Base-by-base conservation (phyloP, 1,140 invertebrate genomes). In the Tetraneura akinire region DNA sequence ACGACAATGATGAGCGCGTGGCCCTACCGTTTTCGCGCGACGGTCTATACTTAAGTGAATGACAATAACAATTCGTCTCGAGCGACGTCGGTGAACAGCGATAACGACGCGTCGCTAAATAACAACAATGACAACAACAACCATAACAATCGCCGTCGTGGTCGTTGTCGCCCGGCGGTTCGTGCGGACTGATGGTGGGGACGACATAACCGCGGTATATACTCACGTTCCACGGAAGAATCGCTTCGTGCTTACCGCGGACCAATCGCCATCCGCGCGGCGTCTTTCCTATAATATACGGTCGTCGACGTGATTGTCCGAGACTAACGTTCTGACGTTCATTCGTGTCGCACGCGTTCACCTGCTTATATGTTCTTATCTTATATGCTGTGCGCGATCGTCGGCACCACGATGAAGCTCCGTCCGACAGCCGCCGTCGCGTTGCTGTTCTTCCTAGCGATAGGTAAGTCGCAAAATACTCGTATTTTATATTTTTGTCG, bases 271-370 rank as follows among this genome's bases (percentile, higher is more conserved):
- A 42, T 47, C 64, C 18, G 9, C 6, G 23, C 13, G 0, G 47
- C 16, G 47, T 71, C 66, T 68, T 68, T 68, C 42, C n/a, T 9
- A 23, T 14, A 71, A 68, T 18, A n/a, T 26, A 23, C 29, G 32
- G 29, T 11, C 3, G 9, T 3, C 49, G n/a, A 29, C 26, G 16
- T 55, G 29, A 76, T n/a, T 13, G 1, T 23, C 66, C 29, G 26
- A 6, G 18, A 45, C 42, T 45, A 14, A 8, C 16, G 64, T 68
- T 68, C 21, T 13, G 42, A 14, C 37, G 29, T 5, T 76, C 73
- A 76, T 53, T 76, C 73, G 73, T 76, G 73, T 57, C 51, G 73
- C 73, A 37, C 49, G 42, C 73, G 73, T 76, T 57, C 73, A 23
- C 71, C 71, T 42, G 71, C 57, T 57, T 9, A 37, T n/a, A n/a